Percentiles rank a stretch among this genome's conserved stretches.
These are phyloP conservation scores for Drosophila tripunctata DNA, from an alignment of 2,888 invertebrate species.

Conservation along the genomic window DNA sequence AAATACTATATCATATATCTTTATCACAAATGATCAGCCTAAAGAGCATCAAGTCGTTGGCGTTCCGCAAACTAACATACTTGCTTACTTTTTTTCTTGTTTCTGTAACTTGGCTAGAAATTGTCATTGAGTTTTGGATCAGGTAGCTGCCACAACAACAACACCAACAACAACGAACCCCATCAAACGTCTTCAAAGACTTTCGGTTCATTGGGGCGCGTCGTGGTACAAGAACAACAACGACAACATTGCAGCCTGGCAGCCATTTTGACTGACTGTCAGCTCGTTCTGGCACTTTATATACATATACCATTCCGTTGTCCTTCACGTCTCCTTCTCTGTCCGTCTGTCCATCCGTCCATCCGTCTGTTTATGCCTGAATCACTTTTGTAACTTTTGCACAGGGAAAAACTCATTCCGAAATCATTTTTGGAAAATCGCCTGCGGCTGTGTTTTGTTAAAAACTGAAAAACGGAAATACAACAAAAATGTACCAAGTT, in stretches of 20 bases:
- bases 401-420: slow-evolving; percentile 67
- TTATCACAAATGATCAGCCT: too few species aligned
- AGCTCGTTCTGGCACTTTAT: slow-evolving; percentile 19
- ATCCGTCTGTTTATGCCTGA: slow-evolving; percentile 65
- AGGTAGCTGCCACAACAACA: slow-evolving; percentile 51
- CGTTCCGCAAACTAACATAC: too few species aligned
- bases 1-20: too few species aligned
- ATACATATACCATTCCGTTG: too few species aligned
- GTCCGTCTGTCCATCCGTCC: slow-evolving; percentile 14
- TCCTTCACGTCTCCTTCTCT: slow-evolving; percentile 15
- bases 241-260: slow-evolving; percentile 38
- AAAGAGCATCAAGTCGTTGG: too few species aligned
- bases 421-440: slow-evolving; percentile 77
- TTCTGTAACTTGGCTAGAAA: slow-evolving; percentile 36
- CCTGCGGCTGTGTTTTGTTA: slow-evolving; percentile 80
- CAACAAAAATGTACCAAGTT: slow-evolving; percentile 61
- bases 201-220: slow-evolving; percentile 57
- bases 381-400: slow-evolving; percentile 76
- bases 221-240: not conserved
- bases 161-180: slow-evolving; percentile 8
- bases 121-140: slow-evolving; percentile 62
- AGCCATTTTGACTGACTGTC: slow-evolving; percentile 74
- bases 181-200: slow-evolving; percentile 64
- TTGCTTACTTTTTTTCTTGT: not conserved
- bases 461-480: slow-evolving; percentile 72